These are phyloP conservation scores for Apis laboriosa DNA, from an alignment of 1,140 invertebrate genomes.

Conservation along the genomic window DNA sequence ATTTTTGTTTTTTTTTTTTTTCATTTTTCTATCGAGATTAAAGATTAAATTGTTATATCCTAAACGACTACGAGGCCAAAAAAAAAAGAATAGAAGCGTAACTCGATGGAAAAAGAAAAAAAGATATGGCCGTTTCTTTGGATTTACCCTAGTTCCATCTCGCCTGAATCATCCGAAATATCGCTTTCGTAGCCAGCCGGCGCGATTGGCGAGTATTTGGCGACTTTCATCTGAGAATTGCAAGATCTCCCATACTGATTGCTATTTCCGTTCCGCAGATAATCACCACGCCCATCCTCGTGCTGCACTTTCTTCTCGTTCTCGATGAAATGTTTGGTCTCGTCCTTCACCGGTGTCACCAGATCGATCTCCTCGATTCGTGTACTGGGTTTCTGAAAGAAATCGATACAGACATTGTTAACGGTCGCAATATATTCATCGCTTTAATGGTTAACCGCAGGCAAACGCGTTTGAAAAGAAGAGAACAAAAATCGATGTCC, in stretches of 20 bases:
- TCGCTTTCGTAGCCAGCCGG: constrained; percentile 62
- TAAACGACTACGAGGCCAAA: neutral
- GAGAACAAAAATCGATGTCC: neutral
- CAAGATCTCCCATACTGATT: neutral
- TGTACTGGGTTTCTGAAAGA: constrained; percentile 8
- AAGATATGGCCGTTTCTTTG: neutral
- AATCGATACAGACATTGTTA: constrained; percentile 10
- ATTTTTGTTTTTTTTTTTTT: neutral
- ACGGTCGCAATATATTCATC: neutral
- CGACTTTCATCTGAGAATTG: neutral
- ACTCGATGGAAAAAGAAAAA: neutral
- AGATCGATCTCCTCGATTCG: constrained; percentile 58
- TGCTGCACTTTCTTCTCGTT: constrained; percentile 2
- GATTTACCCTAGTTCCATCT: constrained; percentile 46
- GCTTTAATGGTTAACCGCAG: constrained; percentile 27
- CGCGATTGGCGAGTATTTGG: neutral
- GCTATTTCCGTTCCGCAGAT: neutral
- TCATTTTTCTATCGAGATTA: neutral
- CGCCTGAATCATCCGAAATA: constrained; percentile 38
- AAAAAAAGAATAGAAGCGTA: neutral
- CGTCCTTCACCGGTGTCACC: constrained; percentile 49
- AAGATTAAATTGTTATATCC: neutral
- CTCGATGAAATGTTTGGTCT: constrained; percentile 28
- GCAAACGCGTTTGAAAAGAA: neutral
- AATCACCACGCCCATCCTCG: neutral